Base-by-base conservation (phyloP, 2,797 vertebrate species). In the Gadopsis bispinosus region DNA sequence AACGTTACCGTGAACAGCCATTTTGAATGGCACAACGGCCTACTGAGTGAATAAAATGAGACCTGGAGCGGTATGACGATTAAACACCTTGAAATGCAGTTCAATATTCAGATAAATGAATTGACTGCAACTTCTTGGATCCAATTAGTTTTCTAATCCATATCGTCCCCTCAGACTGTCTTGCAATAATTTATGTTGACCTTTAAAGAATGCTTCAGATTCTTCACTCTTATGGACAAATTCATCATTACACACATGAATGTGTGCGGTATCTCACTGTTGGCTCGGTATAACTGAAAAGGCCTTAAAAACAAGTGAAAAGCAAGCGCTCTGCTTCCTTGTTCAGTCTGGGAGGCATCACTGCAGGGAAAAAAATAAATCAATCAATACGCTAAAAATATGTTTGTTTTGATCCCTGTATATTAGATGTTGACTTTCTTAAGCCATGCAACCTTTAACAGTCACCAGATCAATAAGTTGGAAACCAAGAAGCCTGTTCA, bases 311-410 rank as follows among this genome's bases (percentile, higher is more conserved):
- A 69, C 4, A 14, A 69, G n/a, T 13, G 29, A 45, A 87, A 80
- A 48, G 14, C 17, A 53, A 55, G 19, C 31, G 69, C 8, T 26
- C 69, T 64, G 63, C 68, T 71, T 77, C 67, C 29, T 43, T 35
- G 60, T 60, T 85, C 37, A 65, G 81, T 88, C 88, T 81, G 48
- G 60, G 26, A 88, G 82, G 77, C 82, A 83, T 87, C 37, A 63
- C 37, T 73, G 73, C 64, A 82, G 77, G 76, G 62, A 66, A 73
- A 61, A 63, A 55, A 75, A 81, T 26, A 26, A 26, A 26, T 26
- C 1, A 92, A 94, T 94, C 91, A 86, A 94, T 93, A 80, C 54
- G 55, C 77, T 87, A 89, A 92, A 93, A 92, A 91, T 91, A 86
- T 87, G 76, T 91, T 84, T 88, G 84, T 90, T 91, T 87, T 86